Conservation (phyloP, 2,797 vertebrate genomes). For the Gambelia wislizenii region DNA sequence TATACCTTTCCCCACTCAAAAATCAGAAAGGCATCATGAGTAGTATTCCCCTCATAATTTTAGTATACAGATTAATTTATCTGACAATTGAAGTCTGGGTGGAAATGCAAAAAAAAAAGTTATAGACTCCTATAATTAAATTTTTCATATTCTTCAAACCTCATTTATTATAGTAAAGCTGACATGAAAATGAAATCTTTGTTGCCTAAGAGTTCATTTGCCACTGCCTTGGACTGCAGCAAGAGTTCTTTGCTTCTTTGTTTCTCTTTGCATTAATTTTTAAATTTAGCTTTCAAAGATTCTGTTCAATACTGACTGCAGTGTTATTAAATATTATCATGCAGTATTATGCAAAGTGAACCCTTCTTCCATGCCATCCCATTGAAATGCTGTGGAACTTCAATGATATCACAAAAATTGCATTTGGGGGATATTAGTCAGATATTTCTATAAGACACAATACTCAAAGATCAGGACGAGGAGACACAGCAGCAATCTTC, state of each 20-base stretch:
- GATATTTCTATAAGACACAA: neutral
- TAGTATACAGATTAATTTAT: constrained; percentile 58
- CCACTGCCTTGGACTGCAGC: constrained; percentile 54
- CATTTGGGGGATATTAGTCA: neutral
- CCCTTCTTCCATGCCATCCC: constrained; percentile 10
- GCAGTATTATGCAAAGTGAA: neutral
- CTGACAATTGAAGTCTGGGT: constrained; percentile 41
- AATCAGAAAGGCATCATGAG: neutral
- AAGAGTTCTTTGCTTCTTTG: constrained; percentile 45
- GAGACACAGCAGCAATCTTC: neutral
- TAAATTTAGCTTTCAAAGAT: constrained; percentile 54
- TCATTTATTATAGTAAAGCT: constrained; percentile 58
- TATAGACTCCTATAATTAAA: constrained; percentile 58
- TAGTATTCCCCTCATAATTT: constrained; percentile 41
- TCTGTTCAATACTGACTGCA: constrained; percentile 44
- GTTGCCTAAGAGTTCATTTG: constrained; percentile 70
- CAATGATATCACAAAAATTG: neutral
- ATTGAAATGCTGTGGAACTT: constrained; percentile 28
- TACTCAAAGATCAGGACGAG: neutral
- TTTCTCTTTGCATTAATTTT: constrained; percentile 38
- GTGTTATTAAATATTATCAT: constrained; percentile 30
- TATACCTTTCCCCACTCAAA: neutral
- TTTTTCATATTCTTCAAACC: constrained; percentile 61
- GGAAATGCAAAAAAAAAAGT: constrained; percentile 46
- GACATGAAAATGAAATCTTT: constrained; percentile 21